phyloP scores from a whole-genome alignment of 2,113 vertebrate genomes.

The Dipodomys stephensi region DNA sequence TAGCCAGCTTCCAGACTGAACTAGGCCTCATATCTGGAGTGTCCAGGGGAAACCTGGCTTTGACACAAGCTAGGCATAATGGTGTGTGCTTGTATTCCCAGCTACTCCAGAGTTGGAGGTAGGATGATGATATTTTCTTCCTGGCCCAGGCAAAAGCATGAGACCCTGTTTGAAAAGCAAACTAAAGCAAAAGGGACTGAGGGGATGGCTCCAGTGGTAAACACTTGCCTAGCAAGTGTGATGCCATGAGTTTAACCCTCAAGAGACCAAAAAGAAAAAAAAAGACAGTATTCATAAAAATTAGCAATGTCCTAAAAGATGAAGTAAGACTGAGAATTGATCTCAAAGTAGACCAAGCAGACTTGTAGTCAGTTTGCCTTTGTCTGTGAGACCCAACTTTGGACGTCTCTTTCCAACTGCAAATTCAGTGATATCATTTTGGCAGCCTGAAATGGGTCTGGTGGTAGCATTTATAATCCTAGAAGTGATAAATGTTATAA shows the following conservation, averaged over 20 bases:
- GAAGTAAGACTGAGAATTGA: neutral
- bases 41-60: neutral
- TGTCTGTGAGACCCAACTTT: neutral
- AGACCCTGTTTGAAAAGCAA: no score
- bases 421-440: neutral
- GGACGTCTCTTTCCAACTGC: neutral
- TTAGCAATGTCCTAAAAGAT: neutral
- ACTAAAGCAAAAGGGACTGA: no score
- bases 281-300: neutral
- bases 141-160: no score
- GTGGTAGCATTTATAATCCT: neutral
- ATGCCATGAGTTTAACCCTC: no score
- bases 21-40: slow-evolving; percentile 1
- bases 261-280: no score
- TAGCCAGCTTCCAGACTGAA: slow-evolving; percentile 26
- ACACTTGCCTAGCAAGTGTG: no score
- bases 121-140: no score
- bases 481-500: neutral
- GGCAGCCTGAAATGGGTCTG: neutral
- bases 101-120: no score
- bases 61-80: neutral
- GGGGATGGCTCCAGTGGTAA: no score
- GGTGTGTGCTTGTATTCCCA: no score
- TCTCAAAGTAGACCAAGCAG: neutral
- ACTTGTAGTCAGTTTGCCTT: neutral